Evolutionary conservation across 2,888 invertebrate genomes (phyloP), one percentile per base, ranked within the genome.

Genomic region (Ophraella communa): DNA sequence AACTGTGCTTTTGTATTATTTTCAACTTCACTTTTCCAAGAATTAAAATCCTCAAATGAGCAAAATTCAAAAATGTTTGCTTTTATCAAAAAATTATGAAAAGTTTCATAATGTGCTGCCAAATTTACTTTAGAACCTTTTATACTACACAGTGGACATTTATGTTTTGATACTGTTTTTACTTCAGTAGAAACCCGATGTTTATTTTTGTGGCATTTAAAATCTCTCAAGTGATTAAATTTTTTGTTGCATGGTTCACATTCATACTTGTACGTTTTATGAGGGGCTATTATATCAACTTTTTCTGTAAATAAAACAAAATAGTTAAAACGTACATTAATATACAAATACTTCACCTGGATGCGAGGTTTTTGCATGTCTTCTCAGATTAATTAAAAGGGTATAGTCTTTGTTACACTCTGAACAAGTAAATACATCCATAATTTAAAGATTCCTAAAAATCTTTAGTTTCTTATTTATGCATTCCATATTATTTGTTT

Each of bases 21-120:
- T n/a, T 60, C 52, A 7, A 21, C 42, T 42, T 60, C 52, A n/a
- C n/a, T 14, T 39, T 60, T 42, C 51, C 51, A 51, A 27, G 24
- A 0, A 18, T 11, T 10, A 47, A 57, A 57, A 17, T n/a, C 11
- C 23, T 47, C 47, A 0, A 47, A 47, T 3, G 47, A 23, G 14
- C 4, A 7, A 23, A 47, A 47, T 23, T 47, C 21, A n/a, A 20
- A 23, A 20, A 8, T 23, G n/a, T 23, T 14, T 23, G 47, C 2
- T 27, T 55, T 35, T 10, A 42, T 35, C 0, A 39, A n/a, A 21
- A 55, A 23, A 14, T 55, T 35, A 23, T 55, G 55, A 24, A 24
- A 18, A 2, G 33, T 20, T 24, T 17, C 39, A 14, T 42, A 55
- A 42, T 55, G 55, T n/a, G 18, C 11, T 42, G 30, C 42, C 14